Evolutionary conservation across 2,797 vertebrate genomes (phyloP).

Genomic region (Trichosurus vulpecula): DNA sequence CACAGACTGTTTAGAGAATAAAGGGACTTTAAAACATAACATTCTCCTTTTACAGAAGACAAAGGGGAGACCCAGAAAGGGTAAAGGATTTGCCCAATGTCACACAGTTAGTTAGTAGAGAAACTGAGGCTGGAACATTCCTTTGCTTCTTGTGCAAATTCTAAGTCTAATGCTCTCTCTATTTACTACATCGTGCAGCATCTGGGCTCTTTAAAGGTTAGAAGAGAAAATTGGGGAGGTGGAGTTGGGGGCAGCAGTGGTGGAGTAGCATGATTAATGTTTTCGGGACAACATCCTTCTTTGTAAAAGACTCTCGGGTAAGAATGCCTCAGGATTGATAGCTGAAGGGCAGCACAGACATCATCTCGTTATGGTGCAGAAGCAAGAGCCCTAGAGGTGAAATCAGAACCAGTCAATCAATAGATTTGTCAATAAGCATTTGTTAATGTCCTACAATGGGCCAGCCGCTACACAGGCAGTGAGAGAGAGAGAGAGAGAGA

Average conservation of each 20-base stretch:
- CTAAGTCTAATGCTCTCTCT: not conserved
- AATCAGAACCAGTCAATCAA: not conserved
- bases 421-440: not conserved
- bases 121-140: not conserved
- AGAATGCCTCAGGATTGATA: not conserved
- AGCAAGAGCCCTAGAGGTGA: not conserved
- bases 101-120: not conserved
- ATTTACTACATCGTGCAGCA: not conserved
- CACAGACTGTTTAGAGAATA: not conserved
- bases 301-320: not conserved
- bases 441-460: not conserved
- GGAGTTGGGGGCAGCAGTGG: not conserved
- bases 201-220: not conserved
- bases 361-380: not conserved
- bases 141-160: not conserved
- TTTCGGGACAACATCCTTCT: not conserved
- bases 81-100: not conserved
- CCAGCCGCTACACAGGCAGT: not conserved
- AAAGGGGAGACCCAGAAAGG: constrained; percentile 30
- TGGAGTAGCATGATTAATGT: not conserved
- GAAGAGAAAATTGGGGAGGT: not conserved
- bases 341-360: not conserved
- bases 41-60: not conserved
- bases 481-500: fast-evolving
- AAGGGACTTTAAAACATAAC: not conserved